Evolutionary conservation across 2,797 vertebrate genomes (phyloP).

Genomic region (Hoplostethus mediterraneus): DNA sequence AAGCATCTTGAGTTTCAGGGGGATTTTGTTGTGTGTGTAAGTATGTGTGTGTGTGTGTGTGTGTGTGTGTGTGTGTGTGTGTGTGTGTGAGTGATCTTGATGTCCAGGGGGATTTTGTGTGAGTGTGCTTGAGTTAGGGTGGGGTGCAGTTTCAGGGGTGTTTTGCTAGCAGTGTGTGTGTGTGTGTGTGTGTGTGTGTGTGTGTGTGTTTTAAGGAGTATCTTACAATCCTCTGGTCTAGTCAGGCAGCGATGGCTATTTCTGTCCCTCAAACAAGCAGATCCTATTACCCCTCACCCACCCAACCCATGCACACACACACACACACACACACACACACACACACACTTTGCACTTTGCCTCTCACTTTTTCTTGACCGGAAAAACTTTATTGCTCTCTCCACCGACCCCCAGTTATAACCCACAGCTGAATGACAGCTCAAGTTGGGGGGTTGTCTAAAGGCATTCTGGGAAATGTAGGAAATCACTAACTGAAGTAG

Average conservation of each 20-base stretch:
- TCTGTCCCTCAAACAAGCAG: slow-evolving; percentile 67
- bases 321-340: background rate
- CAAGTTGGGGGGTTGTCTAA: background rate
- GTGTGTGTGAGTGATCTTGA: no score
- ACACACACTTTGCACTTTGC: background rate
- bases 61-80: slow-evolving; percentile 28
- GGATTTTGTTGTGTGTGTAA: no score
- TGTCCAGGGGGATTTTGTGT: no score
- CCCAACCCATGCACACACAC: background rate
- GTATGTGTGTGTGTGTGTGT: slow-evolving; percentile 21
- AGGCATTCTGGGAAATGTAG: no score
- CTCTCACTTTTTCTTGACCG: no score
- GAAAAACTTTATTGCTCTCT: no score
- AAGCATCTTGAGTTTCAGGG: slow-evolving; percentile 71
- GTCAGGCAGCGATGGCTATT: slow-evolving; percentile 63
- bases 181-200: slow-evolving; percentile 27
- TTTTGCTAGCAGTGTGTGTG: slow-evolving; percentile 15
- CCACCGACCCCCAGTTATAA: background rate
- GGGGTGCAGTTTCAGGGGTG: no score
- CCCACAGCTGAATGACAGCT: background rate
- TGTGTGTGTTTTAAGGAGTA: slow-evolving; percentile 16
- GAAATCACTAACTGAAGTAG: no score
- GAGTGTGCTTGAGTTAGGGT: no score
- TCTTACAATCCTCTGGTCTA: slow-evolving; percentile 20
- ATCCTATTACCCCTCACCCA: slow-evolving; percentile 59